Evolutionary conservation across 1,140 invertebrate species (phyloP), one percentile per base, ranked within the genome.

Genomic region (Oryzaephilus surinamensis): DNA sequence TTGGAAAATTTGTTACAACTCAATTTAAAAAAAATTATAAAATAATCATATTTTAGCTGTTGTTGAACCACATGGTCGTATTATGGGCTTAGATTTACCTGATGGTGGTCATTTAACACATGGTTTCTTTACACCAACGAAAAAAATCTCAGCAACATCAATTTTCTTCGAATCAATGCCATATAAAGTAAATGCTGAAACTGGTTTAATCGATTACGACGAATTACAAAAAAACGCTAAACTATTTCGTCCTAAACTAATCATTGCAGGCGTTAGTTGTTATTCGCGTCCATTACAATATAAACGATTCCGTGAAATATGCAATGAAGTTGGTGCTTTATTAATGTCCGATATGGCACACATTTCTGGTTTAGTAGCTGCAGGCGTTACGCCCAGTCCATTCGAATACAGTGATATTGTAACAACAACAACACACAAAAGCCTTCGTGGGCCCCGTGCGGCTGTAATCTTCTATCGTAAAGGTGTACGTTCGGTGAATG

Each of bases 111-210:
- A 99, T 67, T 72, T 93, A 23, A 94, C 90, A 29, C 95, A 97
- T 61, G 95, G 81, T 20, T 97, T 95, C 62, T 87, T 89, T 57
- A 96, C 92, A 2, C 64, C 76, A 3, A 81, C 69, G 2, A 96
- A 94, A 59, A 94, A 90, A 65, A 90, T 99, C 16, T 98, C 94
- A 0, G 94, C 93, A 2, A 96, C 94, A 0, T 97, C 94, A 0
- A 83, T 97, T 24, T 98, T 94, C 68, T 99, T 98, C 61, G 94
- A 99, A 68, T 96, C 92, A 8, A 90, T 97, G 82, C 94, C 94
- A 3, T 99, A 99, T 57, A 97, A 96, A 66, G 72, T 86, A 0
- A 64, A 96, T 60, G 73, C 81, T 2, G 57, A 65, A 32, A 93
- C 87, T 10, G 96, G 94, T 17, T 60, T 94, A 0, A 97, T 99